Evolutionary conservation across 2,797 vertebrate genomes (phyloP).

Genomic region (Channallabes apus): DNA sequence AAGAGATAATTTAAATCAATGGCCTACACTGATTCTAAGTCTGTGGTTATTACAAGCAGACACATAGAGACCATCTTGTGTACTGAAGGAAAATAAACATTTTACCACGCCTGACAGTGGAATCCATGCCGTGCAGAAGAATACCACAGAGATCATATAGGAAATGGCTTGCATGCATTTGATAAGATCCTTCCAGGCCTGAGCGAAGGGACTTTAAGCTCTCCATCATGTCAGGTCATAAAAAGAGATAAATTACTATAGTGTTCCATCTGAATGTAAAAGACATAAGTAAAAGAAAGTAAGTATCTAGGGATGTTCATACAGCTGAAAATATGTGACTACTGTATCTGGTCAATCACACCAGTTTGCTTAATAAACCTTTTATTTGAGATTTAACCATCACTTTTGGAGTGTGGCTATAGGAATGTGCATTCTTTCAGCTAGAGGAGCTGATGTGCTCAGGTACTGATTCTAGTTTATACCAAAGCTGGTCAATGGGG

Average conservation of each 20-base stretch:
- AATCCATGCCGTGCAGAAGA: slow-evolving; percentile 34
- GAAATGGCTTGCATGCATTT: slow-evolving; percentile 34
- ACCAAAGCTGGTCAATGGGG: background rate
- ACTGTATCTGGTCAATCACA: background rate
- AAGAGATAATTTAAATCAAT: background rate
- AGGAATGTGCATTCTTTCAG: background rate
- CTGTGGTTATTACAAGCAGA: background rate
- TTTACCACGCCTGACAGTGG: slow-evolving; percentile 28
- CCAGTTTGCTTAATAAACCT: background rate
- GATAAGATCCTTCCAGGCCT: slow-evolving; percentile 24
- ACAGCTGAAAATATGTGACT: background rate
- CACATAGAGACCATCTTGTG: slow-evolving; percentile 4
- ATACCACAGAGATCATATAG: slow-evolving; percentile 22
- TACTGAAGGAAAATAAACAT: background rate
- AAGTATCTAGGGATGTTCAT: background rate
- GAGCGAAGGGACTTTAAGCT: slow-evolving; percentile 23
- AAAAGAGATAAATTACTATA: background rate
- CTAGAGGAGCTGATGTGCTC: background rate
- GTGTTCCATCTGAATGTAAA: background rate
- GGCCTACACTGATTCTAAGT: slow-evolving; percentile 1
- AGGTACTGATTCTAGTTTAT: background rate
- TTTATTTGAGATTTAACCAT: background rate
- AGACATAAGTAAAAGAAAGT: too few relatives aligned
- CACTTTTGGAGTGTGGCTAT: background rate
- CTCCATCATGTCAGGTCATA: slow-evolving; percentile 35